Conservation (phyloP, 2,888 invertebrate genomes). For the Anoplius nigerrimus region DNA sequence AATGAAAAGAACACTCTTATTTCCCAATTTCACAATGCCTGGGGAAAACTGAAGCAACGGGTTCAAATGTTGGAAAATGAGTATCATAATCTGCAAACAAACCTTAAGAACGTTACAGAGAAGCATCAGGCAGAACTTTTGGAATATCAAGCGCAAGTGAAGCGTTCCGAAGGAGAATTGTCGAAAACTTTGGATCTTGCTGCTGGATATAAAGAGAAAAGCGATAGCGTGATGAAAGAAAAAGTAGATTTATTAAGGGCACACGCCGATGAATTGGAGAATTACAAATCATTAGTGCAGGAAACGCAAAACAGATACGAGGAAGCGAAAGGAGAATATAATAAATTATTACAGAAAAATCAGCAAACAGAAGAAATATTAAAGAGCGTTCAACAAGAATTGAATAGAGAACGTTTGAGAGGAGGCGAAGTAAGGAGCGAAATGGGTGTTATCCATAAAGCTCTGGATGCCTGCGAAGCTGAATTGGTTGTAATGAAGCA, state of each 20-base stretch:
- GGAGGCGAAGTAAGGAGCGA: constrained; percentile 67
- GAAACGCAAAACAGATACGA: constrained; percentile 68
- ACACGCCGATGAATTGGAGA: constrained; percentile 70
- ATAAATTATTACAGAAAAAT: constrained; percentile 62
- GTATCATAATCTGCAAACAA: constrained; percentile 71
- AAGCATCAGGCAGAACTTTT: constrained; percentile 76
- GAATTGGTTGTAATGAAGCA: constrained; percentile 74
- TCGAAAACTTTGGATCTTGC: constrained; percentile 83
- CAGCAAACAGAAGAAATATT: constrained; percentile 63
- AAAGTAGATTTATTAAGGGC: constrained; percentile 66
- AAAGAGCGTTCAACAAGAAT: constrained; percentile 66
- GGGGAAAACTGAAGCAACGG: constrained; percentile 77
- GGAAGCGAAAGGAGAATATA: constrained; percentile 62
- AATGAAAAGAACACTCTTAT: constrained; percentile 85
- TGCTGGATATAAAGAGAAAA: constrained; percentile 72
- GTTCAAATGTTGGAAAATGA: constrained; percentile 72
- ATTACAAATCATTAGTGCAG: constrained; percentile 66
- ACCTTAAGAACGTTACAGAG: constrained; percentile 75
- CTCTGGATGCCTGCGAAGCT: constrained; percentile 70
- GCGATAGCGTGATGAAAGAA: constrained; percentile 67
- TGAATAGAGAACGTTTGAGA: constrained; percentile 68
- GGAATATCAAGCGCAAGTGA: constrained; percentile 77
- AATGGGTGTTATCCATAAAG: constrained; percentile 71
- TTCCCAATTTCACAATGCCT: constrained; percentile 80
- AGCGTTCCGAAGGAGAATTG: constrained; percentile 83